Percentiles rank a stretch among this genome's conserved stretches.
Evolutionary conservation across 2,888 invertebrate genomes (phyloP).

Genomic region (Idaea dimidiata): DNA sequence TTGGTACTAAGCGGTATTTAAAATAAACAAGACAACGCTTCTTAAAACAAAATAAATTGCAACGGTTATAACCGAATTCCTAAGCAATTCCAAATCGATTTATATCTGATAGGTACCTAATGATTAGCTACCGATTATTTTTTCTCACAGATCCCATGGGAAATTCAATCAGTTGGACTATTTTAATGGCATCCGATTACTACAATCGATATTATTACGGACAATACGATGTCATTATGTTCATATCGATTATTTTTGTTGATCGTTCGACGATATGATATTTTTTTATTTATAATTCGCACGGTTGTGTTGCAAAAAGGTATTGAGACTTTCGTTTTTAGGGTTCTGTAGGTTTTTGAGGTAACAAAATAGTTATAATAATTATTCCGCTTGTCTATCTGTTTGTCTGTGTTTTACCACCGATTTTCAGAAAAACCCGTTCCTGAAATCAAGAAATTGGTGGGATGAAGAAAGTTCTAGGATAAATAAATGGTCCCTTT

Average conservation of each 20-base stretch:
- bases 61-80: not conserved
- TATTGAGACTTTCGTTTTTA: not conserved
- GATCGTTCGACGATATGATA: slow-evolving; percentile 7
- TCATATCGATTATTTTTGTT: slow-evolving; percentile 21
- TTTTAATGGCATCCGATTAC: slow-evolving; percentile 64
- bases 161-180: slow-evolving; percentile 66
- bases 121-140: slow-evolving; percentile 49
- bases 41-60: not conserved
- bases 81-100: slow-evolving; percentile 2
- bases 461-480: too few species aligned
- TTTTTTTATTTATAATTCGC: not conserved
- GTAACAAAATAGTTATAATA: too few species aligned
- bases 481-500: too few species aligned
- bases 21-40: too few species aligned
- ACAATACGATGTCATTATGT: slow-evolving; percentile 18
- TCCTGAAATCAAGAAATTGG: too few species aligned
- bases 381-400: too few species aligned
- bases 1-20: too few species aligned
- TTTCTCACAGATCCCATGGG: slow-evolving; percentile 62
- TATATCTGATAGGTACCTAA: slow-evolving; percentile 5
- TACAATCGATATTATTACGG: slow-evolving; percentile 44
- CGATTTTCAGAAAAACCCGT: too few species aligned
- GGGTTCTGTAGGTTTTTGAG: too few species aligned
- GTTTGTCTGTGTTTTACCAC: too few species aligned
- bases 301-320: not conserved